These are phyloP conservation scores for Echiichthys vipera DNA, from an alignment of 2,797 vertebrate genomes.

Conservation along the genomic window DNA sequence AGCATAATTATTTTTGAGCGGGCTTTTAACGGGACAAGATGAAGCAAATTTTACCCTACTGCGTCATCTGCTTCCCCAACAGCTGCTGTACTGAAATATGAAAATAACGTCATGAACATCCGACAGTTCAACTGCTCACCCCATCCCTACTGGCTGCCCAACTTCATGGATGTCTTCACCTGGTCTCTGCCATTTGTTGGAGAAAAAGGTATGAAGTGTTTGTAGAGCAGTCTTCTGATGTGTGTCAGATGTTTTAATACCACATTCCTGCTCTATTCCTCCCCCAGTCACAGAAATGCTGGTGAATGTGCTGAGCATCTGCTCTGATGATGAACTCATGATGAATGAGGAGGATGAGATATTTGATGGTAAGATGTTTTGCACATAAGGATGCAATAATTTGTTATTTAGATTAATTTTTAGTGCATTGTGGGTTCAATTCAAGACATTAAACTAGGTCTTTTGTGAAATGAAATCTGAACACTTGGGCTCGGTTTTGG, in stretches of 20 bases:
- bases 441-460: background rate
- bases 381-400: constrained; percentile 4
- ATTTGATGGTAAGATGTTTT: constrained; percentile 91
- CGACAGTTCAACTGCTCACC: constrained; percentile 89
- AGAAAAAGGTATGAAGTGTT: constrained; percentile 80
- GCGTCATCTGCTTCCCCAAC: constrained; percentile 56
- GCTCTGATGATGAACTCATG: constrained; percentile 97
- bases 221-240: background rate
- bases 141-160: constrained; percentile 89
- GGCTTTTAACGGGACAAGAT: background rate
- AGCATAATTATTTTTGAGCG: background rate
- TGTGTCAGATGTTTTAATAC: too few species aligned
- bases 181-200: constrained; percentile 89
- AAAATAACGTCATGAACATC: constrained; percentile 90
- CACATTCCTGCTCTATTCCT: constrained; percentile 2
- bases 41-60: background rate
- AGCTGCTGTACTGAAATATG: constrained; percentile 89
- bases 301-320: constrained; percentile 98
- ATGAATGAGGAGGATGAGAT: constrained; percentile 96
- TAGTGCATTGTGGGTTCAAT: constrained; percentile 7
- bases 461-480: constrained; percentile 5
- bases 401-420: constrained; percentile 6
- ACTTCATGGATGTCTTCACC: constrained; percentile 90
- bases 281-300: constrained; percentile 97
- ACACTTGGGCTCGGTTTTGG: background rate